Evolutionary conservation across 2,888 invertebrate species (phyloP).

Genomic region (Dexiosoma caninum): DNA sequence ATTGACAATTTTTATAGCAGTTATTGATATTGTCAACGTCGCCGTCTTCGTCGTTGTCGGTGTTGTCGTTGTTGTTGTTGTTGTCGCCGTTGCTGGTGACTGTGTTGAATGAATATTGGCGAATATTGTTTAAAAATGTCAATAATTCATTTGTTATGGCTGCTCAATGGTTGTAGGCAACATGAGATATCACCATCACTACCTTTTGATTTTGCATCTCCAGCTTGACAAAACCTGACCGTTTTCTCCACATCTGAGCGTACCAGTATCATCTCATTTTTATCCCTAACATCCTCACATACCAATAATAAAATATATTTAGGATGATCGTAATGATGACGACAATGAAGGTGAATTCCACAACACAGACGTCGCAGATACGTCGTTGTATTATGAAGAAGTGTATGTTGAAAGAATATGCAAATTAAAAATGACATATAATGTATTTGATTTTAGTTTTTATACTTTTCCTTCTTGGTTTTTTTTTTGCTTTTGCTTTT

Average conservation of each 20-base stretch:
- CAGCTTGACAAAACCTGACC: background rate
- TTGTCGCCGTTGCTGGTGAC: constrained; percentile 9
- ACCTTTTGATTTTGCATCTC: constrained; percentile 43
- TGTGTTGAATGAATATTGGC: constrained; percentile 71
- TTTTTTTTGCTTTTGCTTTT: background rate
- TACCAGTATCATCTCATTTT: constrained; percentile 29
- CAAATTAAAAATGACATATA: constrained; percentile 63
- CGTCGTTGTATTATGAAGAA: constrained; percentile 46
- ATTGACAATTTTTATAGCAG: constrained; percentile 64
- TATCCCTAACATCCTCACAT: constrained; percentile 38
- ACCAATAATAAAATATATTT: constrained; percentile 50
- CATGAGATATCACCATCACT: constrained; percentile 71
- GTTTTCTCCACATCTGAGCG: background rate
- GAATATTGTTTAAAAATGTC: constrained; percentile 78
- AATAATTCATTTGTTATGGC: constrained; percentile 78
- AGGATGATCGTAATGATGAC: constrained; percentile 12
- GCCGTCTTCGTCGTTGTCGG: too few relatives aligned
- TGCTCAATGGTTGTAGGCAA: constrained; percentile 75
- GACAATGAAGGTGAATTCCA: constrained; percentile 7
- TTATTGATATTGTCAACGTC: constrained; percentile 2
- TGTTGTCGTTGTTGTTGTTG: background rate
- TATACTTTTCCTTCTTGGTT: background rate
- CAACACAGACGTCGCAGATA: background rate
- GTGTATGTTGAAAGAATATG: constrained; percentile 60
- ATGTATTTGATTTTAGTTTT: constrained; percentile 48